Evolutionary conservation across 2,888 invertebrate species (phyloP).

Genomic region (Dendrolimus pini): DNA sequence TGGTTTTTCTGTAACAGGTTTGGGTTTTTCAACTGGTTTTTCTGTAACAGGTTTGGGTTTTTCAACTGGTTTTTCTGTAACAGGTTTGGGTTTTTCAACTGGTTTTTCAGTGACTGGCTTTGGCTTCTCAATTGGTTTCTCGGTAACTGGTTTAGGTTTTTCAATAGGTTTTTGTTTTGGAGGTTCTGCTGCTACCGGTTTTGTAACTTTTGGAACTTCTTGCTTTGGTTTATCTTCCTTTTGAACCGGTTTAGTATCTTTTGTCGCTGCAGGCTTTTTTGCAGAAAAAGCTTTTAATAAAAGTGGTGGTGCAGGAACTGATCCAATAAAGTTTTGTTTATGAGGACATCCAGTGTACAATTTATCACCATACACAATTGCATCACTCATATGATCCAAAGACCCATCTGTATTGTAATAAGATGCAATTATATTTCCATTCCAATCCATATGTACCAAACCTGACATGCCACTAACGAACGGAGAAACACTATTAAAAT

Average conservation of each 20-base stretch:
- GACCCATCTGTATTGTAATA: slow-evolving; percentile 79
- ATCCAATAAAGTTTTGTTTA: slow-evolving; percentile 77
- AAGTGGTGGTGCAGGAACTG: slow-evolving; percentile 76
- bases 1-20: neutral
- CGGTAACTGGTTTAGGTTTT: slow-evolving; percentile 3
- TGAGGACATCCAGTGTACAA: slow-evolving; percentile 83
- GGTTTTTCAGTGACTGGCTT: slow-evolving; percentile 3
- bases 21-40: neutral
- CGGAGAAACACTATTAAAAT: slow-evolving; percentile 68
- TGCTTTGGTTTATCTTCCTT: slow-evolving; percentile 6
- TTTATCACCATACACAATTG: slow-evolving; percentile 78
- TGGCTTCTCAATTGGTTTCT: slow-evolving; percentile 5
- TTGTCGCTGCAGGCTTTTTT: slow-evolving; percentile 2
- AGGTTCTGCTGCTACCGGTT: slow-evolving; percentile 4
- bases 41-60: neutral
- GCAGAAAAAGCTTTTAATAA: slow-evolving; percentile 51
- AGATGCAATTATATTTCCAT: slow-evolving; percentile 83
- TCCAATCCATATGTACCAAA: slow-evolving; percentile 81
- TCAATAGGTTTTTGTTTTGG: slow-evolving; percentile 4
- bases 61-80: slow-evolving; percentile 4
- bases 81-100: neutral
- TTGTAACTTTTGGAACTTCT: slow-evolving; percentile 17
- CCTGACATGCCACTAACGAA: slow-evolving; percentile 66
- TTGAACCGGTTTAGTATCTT: slow-evolving; percentile 6
- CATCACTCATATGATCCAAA: slow-evolving; percentile 78